phyloP scores from a whole-genome alignment of 1,140 invertebrate species.

The Lepidotrigona ventralis region DNA sequence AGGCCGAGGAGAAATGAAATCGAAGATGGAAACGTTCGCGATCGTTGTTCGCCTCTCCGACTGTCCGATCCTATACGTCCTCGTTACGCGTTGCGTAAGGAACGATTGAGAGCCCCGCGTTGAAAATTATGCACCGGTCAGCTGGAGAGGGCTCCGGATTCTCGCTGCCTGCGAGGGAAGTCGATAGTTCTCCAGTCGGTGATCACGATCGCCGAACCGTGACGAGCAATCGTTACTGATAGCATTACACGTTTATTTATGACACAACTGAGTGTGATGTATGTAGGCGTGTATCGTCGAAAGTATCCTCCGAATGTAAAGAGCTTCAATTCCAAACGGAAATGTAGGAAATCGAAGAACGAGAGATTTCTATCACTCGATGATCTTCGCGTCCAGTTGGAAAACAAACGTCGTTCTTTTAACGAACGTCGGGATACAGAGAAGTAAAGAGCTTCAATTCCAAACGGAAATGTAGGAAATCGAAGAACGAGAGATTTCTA shows the following conservation, averaged over 20 bases:
- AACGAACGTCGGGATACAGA: neutral
- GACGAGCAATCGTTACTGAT: conserved; percentile 17
- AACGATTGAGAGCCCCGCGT: neutral
- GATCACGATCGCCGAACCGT: conserved; percentile 7
- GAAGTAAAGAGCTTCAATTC: too few relatives aligned
- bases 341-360: neutral
- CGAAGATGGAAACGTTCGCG: neutral
- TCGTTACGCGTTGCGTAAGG: neutral
- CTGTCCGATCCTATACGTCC: neutral
- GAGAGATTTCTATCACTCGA: neutral
- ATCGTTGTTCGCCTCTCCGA: neutral
- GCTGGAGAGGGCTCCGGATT: neutral
- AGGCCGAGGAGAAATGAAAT: conserved; percentile 10
- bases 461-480: neutral
- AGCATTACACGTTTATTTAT: conserved; percentile 8
- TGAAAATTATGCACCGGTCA: neutral
- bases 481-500: neutral
- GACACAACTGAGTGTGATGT: neutral
- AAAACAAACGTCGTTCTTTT: conserved; percentile 4
- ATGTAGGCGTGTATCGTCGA: neutral
- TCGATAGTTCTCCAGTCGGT: conserved; percentile 13
- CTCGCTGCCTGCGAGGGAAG: neutral
- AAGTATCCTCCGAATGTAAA: neutral
- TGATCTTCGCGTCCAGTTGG: neutral
- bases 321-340: fast-evolving